Evolutionary conservation across 2,888 invertebrate species (phyloP).

Genomic region (Macaria notata): DNA sequence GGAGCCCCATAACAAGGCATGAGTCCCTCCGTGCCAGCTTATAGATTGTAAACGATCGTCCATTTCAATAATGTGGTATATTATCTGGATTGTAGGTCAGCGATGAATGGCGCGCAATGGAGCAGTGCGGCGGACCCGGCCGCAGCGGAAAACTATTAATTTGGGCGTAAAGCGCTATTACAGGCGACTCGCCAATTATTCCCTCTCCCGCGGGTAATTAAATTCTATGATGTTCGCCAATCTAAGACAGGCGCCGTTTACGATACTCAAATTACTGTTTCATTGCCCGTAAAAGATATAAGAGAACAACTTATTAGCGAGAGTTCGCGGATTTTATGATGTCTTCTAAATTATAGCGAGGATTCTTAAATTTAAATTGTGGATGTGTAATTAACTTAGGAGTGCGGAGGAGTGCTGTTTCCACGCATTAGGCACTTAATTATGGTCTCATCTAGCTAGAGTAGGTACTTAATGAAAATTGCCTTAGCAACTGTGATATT

Average conservation of each 20-base stretch:
- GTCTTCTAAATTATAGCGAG: slow-evolving; percentile 24
- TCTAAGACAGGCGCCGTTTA: slow-evolving; percentile 75
- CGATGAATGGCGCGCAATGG: slow-evolving; percentile 63
- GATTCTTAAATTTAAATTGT: slow-evolving; percentile 11
- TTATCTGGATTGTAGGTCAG: slow-evolving; percentile 57
- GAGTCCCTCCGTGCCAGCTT: too few species aligned
- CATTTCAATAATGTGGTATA: slow-evolving; percentile 50
- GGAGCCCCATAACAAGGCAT: too few species aligned
- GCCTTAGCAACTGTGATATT: neutral
- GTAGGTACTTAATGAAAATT: slow-evolving; percentile 10
- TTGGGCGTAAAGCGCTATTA: slow-evolving; percentile 72
- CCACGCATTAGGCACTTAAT: slow-evolving; percentile 3
- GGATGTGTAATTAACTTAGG: slow-evolving; percentile 3
- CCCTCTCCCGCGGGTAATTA: slow-evolving; percentile 72
- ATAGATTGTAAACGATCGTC: slow-evolving; percentile 29
- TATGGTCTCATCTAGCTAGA: slow-evolving; percentile 2
- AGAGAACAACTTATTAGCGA: slow-evolving; percentile 50
- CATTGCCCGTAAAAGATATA: slow-evolving; percentile 70
- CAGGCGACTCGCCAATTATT: slow-evolving; percentile 75
- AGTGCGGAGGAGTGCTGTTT: slow-evolving; percentile 7
- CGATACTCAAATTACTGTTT: slow-evolving; percentile 74
- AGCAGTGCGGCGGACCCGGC: slow-evolving; percentile 50
- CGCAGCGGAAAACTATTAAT: slow-evolving; percentile 75
- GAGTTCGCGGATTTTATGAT: slow-evolving; percentile 37
- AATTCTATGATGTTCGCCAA: slow-evolving; percentile 76